Evolutionary conservation across 2,888 invertebrate genomes (phyloP).

Genomic region (Nycteola revayana): DNA sequence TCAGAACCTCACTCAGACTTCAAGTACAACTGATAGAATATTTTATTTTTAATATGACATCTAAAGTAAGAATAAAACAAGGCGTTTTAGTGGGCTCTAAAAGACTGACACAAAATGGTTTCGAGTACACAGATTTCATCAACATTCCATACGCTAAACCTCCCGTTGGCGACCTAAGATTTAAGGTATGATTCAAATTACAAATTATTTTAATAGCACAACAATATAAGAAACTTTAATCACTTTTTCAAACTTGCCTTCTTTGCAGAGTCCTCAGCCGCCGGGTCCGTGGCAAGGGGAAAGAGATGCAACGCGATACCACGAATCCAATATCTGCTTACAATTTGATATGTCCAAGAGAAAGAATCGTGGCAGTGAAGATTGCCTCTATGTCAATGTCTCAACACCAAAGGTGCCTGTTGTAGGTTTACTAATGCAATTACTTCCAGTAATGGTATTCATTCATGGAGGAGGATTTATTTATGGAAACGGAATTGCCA

Average conservation of each 20-base stretch:
- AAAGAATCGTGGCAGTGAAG: slow-evolving; percentile 47
- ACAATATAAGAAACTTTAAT: too few species aligned
- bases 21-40: neutral
- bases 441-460: slow-evolving; percentile 52
- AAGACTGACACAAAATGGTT: slow-evolving; percentile 49
- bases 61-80: slow-evolving; percentile 14
- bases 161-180: slow-evolving; percentile 63
- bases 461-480: slow-evolving; percentile 67
- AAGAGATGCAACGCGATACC: slow-evolving; percentile 65
- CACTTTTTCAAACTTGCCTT: too few species aligned
- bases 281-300: slow-evolving; percentile 62
- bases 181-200: slow-evolving; percentile 40
- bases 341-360: slow-evolving; percentile 37
- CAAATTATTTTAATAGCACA: too few species aligned
- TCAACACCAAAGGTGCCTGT: slow-evolving; percentile 48
- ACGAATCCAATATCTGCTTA: slow-evolving; percentile 39
- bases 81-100: slow-evolving; percentile 11
- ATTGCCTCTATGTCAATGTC: slow-evolving; percentile 62
- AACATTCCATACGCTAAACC: slow-evolving; percentile 80
- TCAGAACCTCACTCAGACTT: too few species aligned
- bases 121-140: slow-evolving; percentile 64
- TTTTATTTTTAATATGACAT: slow-evolving; percentile 7
- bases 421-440: slow-evolving; percentile 14
- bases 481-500: slow-evolving; percentile 48
- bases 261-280: slow-evolving; percentile 56